Conservation (phyloP, 2,113 vertebrate species). For the Abramis brama region DNA sequence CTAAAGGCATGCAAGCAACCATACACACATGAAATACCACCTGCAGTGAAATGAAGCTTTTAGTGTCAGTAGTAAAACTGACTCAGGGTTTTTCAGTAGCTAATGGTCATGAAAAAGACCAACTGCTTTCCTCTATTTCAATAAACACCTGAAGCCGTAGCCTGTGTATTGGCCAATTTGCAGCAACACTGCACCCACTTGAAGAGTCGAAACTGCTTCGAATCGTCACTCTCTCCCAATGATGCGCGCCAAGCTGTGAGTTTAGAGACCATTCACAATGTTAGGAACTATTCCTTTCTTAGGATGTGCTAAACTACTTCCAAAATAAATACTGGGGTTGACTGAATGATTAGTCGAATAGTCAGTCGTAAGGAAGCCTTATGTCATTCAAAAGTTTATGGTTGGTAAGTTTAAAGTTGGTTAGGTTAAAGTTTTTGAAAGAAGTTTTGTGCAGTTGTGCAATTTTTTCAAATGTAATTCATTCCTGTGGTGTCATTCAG, state of each 20-base stretch:
- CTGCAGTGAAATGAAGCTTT: conserved; percentile 24
- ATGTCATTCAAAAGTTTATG: too few species aligned
- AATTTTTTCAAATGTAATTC: too few species aligned
- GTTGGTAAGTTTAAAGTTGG: too few species aligned
- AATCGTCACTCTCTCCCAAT: neutral
- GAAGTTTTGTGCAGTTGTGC: too few species aligned
- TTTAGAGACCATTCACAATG: neutral
- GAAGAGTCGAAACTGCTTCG: neutral
- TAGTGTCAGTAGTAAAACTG: conserved; percentile 6
- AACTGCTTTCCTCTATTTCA: conserved; percentile 21
- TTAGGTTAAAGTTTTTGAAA: too few species aligned
- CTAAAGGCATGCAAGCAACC: conserved; percentile 5
- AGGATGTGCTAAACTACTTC: neutral
- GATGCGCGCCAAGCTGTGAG: neutral
- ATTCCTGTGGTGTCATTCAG: too few species aligned
- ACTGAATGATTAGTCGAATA: neutral
- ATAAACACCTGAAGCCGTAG: conserved; percentile 10
- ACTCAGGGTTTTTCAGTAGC: conserved; percentile 32
- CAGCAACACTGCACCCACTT: conserved; percentile 3
- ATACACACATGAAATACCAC: conserved; percentile 19
- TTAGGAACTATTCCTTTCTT: neutral
- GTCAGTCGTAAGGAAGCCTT: neutral
- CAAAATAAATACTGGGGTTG: neutral
- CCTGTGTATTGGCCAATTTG: conserved; percentile 19
- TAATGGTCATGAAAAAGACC: conserved; percentile 36